A percentile compares a stretch with the other conserved stretches of the same genome.
These are phyloP conservation scores for Paradoxurus hermaphroditus DNA, from an alignment of 2,113 vertebrate genomes.

Conservation along the genomic window DNA sequence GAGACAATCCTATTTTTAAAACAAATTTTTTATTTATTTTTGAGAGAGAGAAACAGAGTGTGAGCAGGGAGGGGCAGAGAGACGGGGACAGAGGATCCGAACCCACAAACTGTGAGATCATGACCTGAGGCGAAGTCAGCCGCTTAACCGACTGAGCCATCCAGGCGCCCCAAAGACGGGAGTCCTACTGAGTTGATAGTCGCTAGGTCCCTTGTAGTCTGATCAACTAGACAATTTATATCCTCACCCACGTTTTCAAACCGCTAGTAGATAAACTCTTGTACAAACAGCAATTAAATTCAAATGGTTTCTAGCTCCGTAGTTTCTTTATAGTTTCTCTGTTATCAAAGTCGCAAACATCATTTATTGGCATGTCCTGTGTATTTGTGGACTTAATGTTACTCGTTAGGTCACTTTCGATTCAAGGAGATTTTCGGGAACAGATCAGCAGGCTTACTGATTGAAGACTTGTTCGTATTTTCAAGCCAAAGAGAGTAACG, in stretches of 20 bases:
- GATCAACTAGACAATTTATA: not conserved
- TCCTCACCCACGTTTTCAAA: accelerated
- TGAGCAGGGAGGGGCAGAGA: no score
- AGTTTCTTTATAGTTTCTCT: not conserved
- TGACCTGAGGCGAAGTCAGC: no score
- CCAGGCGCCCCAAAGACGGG: no score
- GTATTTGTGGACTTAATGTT: not conserved
- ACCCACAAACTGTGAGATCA: no score
- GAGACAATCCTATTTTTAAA: no score
- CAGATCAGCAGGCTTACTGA: not conserved
- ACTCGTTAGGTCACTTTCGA: not conserved
- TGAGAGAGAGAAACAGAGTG: no score
- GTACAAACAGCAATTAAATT: not conserved
- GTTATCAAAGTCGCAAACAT: not conserved
- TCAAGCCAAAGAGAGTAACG: not conserved
- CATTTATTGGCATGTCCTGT: not conserved
- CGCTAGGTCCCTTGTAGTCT: not conserved
- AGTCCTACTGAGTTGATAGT: no score
- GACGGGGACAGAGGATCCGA: no score
- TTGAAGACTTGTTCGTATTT: not conserved
- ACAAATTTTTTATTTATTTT: no score
- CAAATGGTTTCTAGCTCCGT: not conserved
- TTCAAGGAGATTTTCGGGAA: not conserved
- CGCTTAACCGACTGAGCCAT: no score
- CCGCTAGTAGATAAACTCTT: not conserved